Conservation (phyloP, 2,797 vertebrate species). For the Thaleichthys pacificus region DNA sequence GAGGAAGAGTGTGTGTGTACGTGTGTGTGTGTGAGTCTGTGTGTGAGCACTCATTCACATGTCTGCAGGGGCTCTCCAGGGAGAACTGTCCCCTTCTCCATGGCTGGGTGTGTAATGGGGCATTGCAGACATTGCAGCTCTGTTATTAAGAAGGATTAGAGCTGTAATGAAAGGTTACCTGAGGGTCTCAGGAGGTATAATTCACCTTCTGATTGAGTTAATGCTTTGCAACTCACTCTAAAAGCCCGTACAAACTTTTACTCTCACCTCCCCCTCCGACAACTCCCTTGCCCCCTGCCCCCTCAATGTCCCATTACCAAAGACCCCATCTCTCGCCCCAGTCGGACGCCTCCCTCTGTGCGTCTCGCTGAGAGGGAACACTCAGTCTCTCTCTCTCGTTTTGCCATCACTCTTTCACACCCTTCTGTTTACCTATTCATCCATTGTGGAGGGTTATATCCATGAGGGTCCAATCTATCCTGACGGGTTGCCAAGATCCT, state of each 20-base stretch:
- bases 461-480: constrained; percentile 80
- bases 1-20: constrained; percentile 38
- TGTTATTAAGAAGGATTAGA: constrained; percentile 81
- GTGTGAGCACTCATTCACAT: constrained; percentile 46
- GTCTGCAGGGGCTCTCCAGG: constrained; percentile 54
- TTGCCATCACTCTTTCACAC: constrained; percentile 80
- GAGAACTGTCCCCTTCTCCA: constrained; percentile 67
- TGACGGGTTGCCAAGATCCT: constrained; percentile 77
- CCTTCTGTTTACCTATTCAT: constrained; percentile 81
- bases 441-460: constrained; percentile 76
- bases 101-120: constrained; percentile 72
- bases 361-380: constrained; percentile 72
- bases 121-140: constrained; percentile 70
- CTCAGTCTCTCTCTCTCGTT: constrained; percentile 66
- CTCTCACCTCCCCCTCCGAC: background rate
- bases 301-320: constrained; percentile 53
- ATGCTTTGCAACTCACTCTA: constrained; percentile 40
- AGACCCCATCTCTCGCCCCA: constrained; percentile 46
- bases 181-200: constrained; percentile 73
- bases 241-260: constrained; percentile 10
- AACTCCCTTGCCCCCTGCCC: background rate
- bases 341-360: constrained; percentile 65
- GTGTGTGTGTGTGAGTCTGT: constrained; percentile 46
- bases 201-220: constrained; percentile 78
- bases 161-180: constrained; percentile 81